phyloP scores from a whole-genome alignment of 2,113 vertebrate genomes.

The Apus apus region DNA sequence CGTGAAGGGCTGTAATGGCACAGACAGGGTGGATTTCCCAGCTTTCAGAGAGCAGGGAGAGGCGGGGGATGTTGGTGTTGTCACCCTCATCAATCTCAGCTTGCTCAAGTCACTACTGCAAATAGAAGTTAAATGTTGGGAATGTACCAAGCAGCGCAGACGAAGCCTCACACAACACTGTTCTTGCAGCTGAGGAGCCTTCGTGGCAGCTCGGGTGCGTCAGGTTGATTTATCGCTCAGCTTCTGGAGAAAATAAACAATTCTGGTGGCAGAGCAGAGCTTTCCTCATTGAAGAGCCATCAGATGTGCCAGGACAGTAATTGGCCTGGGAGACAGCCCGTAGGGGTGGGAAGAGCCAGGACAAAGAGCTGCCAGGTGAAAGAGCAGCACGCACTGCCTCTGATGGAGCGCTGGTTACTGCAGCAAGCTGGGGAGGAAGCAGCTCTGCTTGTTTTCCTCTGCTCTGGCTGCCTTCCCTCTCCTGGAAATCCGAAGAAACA shows the following conservation, averaged over 20 bases:
- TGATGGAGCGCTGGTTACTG: background rate
- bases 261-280: constrained; percentile 15
- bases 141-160: background rate
- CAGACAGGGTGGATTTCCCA: background rate
- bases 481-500: background rate
- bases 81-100: constrained; percentile 46
- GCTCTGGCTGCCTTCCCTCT: background rate
- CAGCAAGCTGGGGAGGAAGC: accelerated
- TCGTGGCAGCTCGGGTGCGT: background rate
- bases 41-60: background rate
- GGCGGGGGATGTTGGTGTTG: background rate
- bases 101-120: background rate
- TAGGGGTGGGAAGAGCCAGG: background rate
- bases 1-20: background rate
- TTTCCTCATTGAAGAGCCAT: background rate
- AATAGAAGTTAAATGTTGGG: constrained; percentile 10
- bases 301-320: constrained; percentile 1
- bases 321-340: background rate
- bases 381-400: background rate
- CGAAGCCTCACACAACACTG: background rate
- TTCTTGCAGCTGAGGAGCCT: background rate
- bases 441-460: background rate
- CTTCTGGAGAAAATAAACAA: constrained; percentile 5
- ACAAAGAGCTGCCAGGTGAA: background rate
- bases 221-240: constrained; percentile 59